These are phyloP conservation scores for Meteorus sp. DNA, from an alignment of 1,140 invertebrate genomes.

Conservation along the genomic window DNA sequence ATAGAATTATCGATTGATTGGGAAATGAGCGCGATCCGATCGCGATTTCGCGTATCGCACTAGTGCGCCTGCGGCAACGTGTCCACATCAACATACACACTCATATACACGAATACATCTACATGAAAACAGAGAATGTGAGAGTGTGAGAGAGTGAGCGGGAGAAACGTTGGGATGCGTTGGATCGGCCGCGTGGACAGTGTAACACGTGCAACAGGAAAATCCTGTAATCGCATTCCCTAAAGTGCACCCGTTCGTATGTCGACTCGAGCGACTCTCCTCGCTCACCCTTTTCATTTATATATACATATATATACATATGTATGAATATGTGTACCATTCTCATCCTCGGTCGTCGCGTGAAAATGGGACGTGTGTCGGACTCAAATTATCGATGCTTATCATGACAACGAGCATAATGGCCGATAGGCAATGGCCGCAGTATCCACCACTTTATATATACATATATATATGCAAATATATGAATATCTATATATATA, in stretches of 20 bases:
- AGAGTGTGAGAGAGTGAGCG: too few species aligned
- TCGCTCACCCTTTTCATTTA: neutral
- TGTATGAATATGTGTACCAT: neutral
- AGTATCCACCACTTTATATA: neutral
- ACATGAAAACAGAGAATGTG: too few species aligned
- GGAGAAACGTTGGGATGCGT: too few species aligned
- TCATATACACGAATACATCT: too few species aligned
- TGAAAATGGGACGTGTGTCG: slow-evolving; percentile 17
- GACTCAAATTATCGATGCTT: slow-evolving; percentile 36
- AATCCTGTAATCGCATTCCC: slow-evolving; percentile 35
- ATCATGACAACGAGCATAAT: slow-evolving; percentile 35
- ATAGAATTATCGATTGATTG: neutral
- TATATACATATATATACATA: too few species aligned
- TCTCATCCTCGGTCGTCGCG: neutral
- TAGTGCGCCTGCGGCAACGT: neutral
- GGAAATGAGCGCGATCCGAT: slow-evolving; percentile 16
- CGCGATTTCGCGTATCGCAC: slow-evolving; percentile 27
- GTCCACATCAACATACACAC: too few species aligned
- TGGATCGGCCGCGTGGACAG: neutral
- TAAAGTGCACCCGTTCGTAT: slow-evolving; percentile 15
- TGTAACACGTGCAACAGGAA: slow-evolving; percentile 30
- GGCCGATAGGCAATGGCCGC: slow-evolving; percentile 26
- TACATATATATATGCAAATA: slow-evolving; percentile 8
- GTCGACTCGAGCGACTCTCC: neutral
- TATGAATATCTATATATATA: slow-evolving; percentile 15